Conservation (phyloP, 2,113 vertebrate species). For the Polyodon spathula region DNA sequence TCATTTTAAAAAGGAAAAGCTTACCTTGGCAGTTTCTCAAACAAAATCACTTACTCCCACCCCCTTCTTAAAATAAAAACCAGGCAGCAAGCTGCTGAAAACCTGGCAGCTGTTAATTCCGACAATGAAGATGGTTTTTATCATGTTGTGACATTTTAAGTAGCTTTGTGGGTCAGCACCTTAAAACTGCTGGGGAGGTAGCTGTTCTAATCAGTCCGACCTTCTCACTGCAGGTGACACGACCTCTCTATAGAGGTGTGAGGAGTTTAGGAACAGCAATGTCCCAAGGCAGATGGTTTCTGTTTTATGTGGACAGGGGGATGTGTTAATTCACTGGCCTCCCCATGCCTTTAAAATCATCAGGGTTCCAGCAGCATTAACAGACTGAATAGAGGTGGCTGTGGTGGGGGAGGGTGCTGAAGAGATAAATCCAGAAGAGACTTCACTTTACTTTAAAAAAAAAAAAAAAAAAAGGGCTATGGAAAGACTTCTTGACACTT, state of each 20-base stretch:
- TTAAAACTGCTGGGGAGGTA: conserved; percentile 62
- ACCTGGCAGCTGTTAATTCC: conserved; percentile 92
- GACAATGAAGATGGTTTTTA: conserved; percentile 74
- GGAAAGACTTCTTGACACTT: conserved; percentile 54
- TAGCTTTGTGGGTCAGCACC: conserved; percentile 71
- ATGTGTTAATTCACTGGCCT: conserved; percentile 52
- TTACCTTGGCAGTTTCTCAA: too few relatives aligned
- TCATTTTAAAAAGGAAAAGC: too few relatives aligned
- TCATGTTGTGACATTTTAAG: conserved; percentile 84
- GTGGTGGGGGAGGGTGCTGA: not conserved
- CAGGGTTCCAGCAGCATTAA: conserved; percentile 67
- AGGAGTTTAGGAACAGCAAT: conserved; percentile 62
- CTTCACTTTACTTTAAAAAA: conserved; percentile 52
- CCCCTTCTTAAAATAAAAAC: too few relatives aligned
- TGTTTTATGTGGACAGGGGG: conserved; percentile 51
- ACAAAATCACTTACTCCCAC: too few relatives aligned
- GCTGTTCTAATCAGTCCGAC: conserved; percentile 70
- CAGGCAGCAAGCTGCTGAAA: conserved; percentile 81
- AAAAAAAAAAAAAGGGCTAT: conserved; percentile 50
- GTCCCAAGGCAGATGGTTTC: conserved; percentile 79
- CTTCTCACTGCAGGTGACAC: conserved; percentile 82
- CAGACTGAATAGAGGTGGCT: conserved; percentile 40
- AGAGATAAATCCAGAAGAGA: conserved; percentile 20
- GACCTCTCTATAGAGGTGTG: conserved; percentile 66
- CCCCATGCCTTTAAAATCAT: conserved; percentile 59